Conservation (phyloP, 2,113 vertebrate genomes). For the Phyllopteryx taeniolatus region DNA sequence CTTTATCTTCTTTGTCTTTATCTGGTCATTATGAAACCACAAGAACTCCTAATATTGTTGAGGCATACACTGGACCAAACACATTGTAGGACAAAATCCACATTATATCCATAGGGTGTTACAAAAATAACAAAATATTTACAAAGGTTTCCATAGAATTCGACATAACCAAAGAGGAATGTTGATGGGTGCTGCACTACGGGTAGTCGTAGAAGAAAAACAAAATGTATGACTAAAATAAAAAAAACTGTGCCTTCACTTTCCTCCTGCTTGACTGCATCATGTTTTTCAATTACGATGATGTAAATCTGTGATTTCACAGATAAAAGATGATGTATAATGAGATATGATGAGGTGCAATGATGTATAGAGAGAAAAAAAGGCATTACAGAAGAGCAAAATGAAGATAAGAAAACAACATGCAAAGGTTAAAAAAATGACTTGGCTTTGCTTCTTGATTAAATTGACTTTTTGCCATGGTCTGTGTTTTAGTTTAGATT, state of each 20-base stretch:
- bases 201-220: background rate
- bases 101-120: background rate
- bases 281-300: background rate
- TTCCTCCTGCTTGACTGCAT: background rate
- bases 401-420: background rate
- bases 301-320: background rate
- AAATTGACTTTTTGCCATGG: background rate
- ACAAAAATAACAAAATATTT: background rate
- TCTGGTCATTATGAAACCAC: background rate
- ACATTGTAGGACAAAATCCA: background rate
- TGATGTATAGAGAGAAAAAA: constrained; percentile 5
- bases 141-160: background rate
- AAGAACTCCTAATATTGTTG: background rate
- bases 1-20: background rate
- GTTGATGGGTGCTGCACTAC: background rate
- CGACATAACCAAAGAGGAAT: background rate
- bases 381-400: background rate
- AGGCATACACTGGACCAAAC: background rate
- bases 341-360: constrained; percentile 7
- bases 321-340: constrained; percentile 7
- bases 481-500: no score
- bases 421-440: background rate
- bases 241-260: background rate
- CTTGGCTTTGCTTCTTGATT: background rate
- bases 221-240: background rate